Evolutionary conservation across 37 sponge, comb jelly and placozoan genomes (phyloP).

Genomic region (Cliona cf. orientalis): DNA sequence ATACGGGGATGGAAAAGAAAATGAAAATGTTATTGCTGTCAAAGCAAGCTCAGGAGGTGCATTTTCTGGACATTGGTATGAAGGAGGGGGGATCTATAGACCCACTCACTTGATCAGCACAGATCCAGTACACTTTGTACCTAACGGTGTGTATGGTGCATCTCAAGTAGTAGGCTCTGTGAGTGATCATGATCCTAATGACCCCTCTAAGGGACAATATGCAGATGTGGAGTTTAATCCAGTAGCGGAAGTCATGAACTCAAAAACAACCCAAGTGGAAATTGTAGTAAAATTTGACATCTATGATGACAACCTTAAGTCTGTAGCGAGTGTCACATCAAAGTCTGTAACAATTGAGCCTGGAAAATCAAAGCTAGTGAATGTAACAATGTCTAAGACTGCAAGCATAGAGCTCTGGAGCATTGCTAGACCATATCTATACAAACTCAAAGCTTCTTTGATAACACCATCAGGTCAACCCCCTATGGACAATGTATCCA

Average conservation of each 20-base stretch:
- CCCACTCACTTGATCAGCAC: constrained; percentile 36
- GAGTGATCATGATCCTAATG: constrained; percentile 5
- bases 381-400: neutral
- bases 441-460: constrained; percentile 18
- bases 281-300: constrained; percentile 14
- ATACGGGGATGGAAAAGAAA: constrained; percentile 39
- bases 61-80: constrained; percentile 63
- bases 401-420: constrained; percentile 57
- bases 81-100: constrained; percentile 70
- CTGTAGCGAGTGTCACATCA: neutral
- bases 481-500: constrained; percentile 21
- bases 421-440: constrained; percentile 46
- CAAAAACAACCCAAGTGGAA: neutral
- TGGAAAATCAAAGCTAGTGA: neutral
- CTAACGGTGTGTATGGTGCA: constrained; percentile 55
- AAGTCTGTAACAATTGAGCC: neutral
- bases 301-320: constrained; percentile 6
- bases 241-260: constrained; percentile 46
- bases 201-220: constrained; percentile 22
- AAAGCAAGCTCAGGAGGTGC: constrained; percentile 20
- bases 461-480: neutral
- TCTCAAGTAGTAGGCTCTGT: constrained; percentile 14
- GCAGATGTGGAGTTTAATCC: constrained; percentile 22
- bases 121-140: constrained; percentile 25
- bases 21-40: constrained; percentile 50